Base-by-base conservation (phyloP, 2,113 vertebrate species). In the Scartelaos histophorus region DNA sequence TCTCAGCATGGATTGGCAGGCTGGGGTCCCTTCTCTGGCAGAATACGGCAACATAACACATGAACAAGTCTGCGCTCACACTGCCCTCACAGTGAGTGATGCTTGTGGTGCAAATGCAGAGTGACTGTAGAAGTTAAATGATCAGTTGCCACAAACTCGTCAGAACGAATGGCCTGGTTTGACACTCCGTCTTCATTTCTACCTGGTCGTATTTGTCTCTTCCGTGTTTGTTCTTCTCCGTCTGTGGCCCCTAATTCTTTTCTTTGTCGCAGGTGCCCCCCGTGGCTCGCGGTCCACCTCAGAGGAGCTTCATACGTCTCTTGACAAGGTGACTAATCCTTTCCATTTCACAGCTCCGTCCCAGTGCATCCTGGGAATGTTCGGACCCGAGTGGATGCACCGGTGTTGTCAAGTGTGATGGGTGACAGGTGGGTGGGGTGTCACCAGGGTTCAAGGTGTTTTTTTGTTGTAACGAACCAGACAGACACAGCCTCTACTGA, bases 261-360 rank as follows among this genome's bases (percentile, higher is more conserved):
- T 56, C 51, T 61, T 73, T 34, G 24, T 43, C 70, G 21, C 25
- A 24, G 22, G 66, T 49, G 72, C 85, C 87, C 83, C 89, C 87
- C 45, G 85, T 85, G 85, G 82, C 87, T 88, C n/a, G 17, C 51
- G 67, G 61, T 88, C 87, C 89, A 89, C 87, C 87, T 88, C 81
- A 89, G 88, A 88, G 90, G 68, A 75, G 80, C 80, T 81, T 86
- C 82, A 70, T 90, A 82, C 86, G 79, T 82, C 85, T 88, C 87
- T 86, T 92, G 90, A 92, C 91, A 92, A 88, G 90, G 90, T 92
- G 91, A 92, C 88, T 87, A 92, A 93, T 92, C 89, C 89, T 75
- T 78, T 83, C 87, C 89, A 89, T 92, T 92, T 89, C 90, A 83
- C 82, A 80, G 85, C 85, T 89, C 84, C 79, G 67, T 88, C 87